Conservation (phyloP, 1,140 invertebrate genomes). For the Whitmania pigra region DNA sequence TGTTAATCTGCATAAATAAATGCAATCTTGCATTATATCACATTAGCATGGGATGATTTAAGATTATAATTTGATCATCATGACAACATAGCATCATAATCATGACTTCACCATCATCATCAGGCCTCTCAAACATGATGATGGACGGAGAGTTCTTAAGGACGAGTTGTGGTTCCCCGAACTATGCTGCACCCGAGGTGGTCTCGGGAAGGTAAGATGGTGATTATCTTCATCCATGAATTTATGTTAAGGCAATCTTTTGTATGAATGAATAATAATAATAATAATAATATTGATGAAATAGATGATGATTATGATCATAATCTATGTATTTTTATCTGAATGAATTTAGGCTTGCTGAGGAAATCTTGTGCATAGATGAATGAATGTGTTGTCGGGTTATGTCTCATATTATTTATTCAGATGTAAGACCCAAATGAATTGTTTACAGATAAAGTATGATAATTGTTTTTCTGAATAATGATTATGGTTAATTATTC, state of each 20-base stretch:
- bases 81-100: not conserved
- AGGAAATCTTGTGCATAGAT: no score
- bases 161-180: conserved; percentile 96
- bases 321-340: no score
- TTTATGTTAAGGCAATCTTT: not conserved
- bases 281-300: no score
- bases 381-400: no score
- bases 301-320: not conserved
- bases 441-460: not conserved
- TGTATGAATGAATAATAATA: not conserved
- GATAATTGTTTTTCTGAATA: not conserved
- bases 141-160: conserved; percentile 96
- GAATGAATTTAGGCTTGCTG: no score
- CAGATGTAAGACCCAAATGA: not conserved
- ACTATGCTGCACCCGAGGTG: conserved; percentile 98
- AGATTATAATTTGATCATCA: not conserved
- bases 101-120: not conserved
- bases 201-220: conserved; percentile 74
- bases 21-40: no score
- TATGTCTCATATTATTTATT: no score
- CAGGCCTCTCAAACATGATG: conserved; percentile 94
- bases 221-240: not conserved
- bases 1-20: no score
- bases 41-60: no score
- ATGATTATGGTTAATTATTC: conserved; percentile 17